Base-by-base conservation (phyloP, 1,140 invertebrate genomes). In the Drosophila truncata region DNA sequence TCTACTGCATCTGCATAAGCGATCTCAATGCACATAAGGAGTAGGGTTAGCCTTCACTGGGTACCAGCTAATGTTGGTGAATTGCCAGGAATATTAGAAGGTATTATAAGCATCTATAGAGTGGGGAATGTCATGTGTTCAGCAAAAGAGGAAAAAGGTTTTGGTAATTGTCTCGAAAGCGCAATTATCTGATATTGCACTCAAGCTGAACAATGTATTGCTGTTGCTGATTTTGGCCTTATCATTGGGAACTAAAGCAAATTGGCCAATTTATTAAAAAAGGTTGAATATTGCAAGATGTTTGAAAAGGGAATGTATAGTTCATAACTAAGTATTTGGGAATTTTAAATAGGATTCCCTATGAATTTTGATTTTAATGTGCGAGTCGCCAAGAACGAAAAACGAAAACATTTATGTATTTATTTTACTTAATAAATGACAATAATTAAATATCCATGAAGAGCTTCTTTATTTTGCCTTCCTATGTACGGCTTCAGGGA, bases 1-100 rank as follows among this genome's bases (percentile, higher is more conserved):
- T 94, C 57, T 95, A 94, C 91, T 95, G 84, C 52, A 84, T 88
- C 42, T 87, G 84, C 25, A 33, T 46, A 7, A 49, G 25, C 41
- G 49, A 55, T 52, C 41, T 83, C 2, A 57, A 44, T 29, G 20
- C 58, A 0, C 33, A 78, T 2, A 50, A 44, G 41, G 42, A 71
- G 1, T 69, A 55, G 47, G n/a, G 14, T 4, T 20, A 52, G 29
- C 23, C 31, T 49, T 8, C 3, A 33, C 1, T 14, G 8, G 18
- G 13, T 14, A n/a, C 4, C 1, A 23, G 31, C 0, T 16, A 11
- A 6, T 18, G 10, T 52, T 52, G 18, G n/a, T 23, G 0, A 35
- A 23, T 31, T 33, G 20, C 8, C 2, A 50, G 9, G 18, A 20
- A 20, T 52, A 33, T 52, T 20, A 20, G 0, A 10, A 31, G 2